Evolutionary conservation across 2,113 vertebrate genomes (phyloP), one percentile per base, ranked within the genome.

Genomic region (Lophochroa leadbeateri): DNA sequence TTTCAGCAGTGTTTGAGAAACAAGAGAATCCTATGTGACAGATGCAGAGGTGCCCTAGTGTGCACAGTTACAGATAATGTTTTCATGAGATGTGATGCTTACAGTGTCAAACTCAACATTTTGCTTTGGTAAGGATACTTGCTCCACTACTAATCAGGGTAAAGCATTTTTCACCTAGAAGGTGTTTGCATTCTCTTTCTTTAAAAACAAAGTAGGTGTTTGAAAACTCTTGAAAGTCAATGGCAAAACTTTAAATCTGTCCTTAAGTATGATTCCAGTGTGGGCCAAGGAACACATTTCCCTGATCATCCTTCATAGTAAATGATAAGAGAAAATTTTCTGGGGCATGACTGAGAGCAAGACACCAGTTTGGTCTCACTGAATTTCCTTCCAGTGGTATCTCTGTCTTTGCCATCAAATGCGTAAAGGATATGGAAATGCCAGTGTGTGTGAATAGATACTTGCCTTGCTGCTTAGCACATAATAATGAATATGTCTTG

Each of bases 91-190:
- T 71, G 43, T 29, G n/a, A 46, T 46, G 55, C 7, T 87, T 33
- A 58, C 0, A 0, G 21, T 39, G 63, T 60, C 46, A 80, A 91
- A 75, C 11, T 17, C 11, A 27, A 3, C 5, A 2, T 55, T 88
- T 70, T 17, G 10, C 65, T 78, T 64, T 27, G 49, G 6, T 58
- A 50, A 79, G n/a, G 64, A 35, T 46, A 19, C 17, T 81, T 83
- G 33, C 68, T n/a, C n/a, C 29, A 16, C 12, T n/a, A 10, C 29
- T 31, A 23, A 68, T 19, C 10, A 61, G 46, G 46, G 29, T 67
- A 80, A 75, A 76, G 27, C 13, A 5, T 50, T 85, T 90, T 75
- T 57, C n/a, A 53, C 49, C 31, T 82, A 52, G 37, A 75, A 82
- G 58, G 24, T 43, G 10, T 53, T 46, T 58, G 39, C 3, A 1